Percentiles rank a stretch among this genome's conserved stretches.
phyloP scores from a whole-genome alignment of 2,888 invertebrate species.

The Agrypnus murinus region DNA sequence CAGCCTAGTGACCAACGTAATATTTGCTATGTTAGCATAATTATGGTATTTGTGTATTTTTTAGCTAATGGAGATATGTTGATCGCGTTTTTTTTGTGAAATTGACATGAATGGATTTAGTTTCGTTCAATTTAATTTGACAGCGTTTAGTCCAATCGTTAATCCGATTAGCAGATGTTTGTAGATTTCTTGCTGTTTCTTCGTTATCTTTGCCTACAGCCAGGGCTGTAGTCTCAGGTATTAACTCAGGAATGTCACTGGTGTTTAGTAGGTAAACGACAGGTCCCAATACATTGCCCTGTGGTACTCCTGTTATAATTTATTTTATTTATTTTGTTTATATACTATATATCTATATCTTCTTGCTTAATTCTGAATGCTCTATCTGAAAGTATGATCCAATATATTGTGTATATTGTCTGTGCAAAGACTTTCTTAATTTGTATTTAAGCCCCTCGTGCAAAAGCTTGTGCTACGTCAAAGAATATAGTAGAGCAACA shows the following conservation, averaged over 20 bases:
- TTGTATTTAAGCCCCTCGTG: no score
- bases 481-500: no score
- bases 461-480: no score
- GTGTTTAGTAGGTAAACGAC: constrained; percentile 45
- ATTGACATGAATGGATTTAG: constrained; percentile 55
- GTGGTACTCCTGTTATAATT: constrained; percentile 14
- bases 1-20: constrained; percentile 8
- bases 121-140: constrained; percentile 54
- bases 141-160: constrained; percentile 53
- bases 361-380: no score
- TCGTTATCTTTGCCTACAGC: constrained; percentile 27
- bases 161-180: constrained; percentile 46
- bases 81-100: constrained; percentile 49
- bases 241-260: constrained; percentile 42
- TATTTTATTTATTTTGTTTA: constrained; percentile 38
- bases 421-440: no score
- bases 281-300: no score
- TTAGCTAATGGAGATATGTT: background rate
- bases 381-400: no score
- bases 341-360: no score
- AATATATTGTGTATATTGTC: no score
- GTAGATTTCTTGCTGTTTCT: constrained; percentile 38
- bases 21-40: background rate
- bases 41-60: background rate
- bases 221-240: constrained; percentile 32